Evolutionary conservation across 2,888 invertebrate genomes (phyloP).

Genomic region (Phlogophora meticulosa): DNA sequence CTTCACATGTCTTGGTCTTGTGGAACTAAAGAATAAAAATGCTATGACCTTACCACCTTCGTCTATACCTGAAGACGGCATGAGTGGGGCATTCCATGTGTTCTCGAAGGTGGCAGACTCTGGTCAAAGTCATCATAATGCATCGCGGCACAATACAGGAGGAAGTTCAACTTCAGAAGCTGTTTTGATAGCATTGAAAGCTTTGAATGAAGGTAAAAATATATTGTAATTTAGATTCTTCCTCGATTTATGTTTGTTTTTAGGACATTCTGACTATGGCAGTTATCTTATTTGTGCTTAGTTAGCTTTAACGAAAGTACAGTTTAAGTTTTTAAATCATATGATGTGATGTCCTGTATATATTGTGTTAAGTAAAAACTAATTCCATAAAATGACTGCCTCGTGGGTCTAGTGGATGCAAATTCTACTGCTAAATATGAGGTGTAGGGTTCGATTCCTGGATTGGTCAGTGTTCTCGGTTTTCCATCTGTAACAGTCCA

Average conservation of each 20-base stretch:
- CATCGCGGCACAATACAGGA: slow-evolving; percentile 83
- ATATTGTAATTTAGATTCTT: not conserved
- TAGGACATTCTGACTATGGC: not conserved
- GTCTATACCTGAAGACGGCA: slow-evolving; percentile 84
- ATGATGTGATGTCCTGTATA: too few species aligned
- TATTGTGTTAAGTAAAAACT: too few species aligned
- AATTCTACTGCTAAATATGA: too few species aligned
- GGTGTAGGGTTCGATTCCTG: too few species aligned
- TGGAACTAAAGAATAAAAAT: slow-evolving; percentile 92
- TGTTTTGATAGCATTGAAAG: slow-evolving; percentile 84
- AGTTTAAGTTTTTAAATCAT: too few species aligned
- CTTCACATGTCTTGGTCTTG: slow-evolving; percentile 96
- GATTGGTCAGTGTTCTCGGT: too few species aligned
- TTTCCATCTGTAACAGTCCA: too few species aligned
- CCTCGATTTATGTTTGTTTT: not conserved
- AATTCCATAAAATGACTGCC: too few species aligned
- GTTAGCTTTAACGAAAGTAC: too few species aligned
- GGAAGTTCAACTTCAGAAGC: slow-evolving; percentile 88
- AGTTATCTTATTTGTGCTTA: too few species aligned
- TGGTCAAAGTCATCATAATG: slow-evolving; percentile 81
- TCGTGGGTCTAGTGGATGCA: too few species aligned
- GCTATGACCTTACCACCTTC: slow-evolving; percentile 74
- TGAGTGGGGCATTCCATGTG: slow-evolving; percentile 79
- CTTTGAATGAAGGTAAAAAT: slow-evolving; percentile 85
- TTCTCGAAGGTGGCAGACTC: slow-evolving; percentile 82